A percentile compares a stretch with the other conserved stretches of the same genome.
Conservation (phyloP, 2,888 invertebrate species). For the Zygaena filipendulae region DNA sequence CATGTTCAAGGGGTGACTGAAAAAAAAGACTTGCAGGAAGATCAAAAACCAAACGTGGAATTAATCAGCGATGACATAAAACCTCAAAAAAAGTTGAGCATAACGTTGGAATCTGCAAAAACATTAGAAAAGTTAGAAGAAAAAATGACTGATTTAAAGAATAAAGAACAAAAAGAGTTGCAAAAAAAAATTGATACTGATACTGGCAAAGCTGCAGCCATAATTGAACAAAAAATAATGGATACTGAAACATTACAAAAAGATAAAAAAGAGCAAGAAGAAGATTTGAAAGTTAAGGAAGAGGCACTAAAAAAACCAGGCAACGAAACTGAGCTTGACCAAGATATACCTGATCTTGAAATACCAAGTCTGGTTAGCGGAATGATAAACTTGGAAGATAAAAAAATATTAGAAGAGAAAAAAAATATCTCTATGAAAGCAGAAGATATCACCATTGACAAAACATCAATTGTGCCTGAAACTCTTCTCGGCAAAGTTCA, state of each 20-base stretch:
- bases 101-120: slow-evolving; percentile 44
- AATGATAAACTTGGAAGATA: too few species aligned
- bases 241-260: slow-evolving; percentile 3
- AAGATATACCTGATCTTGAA: too few species aligned
- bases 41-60: slow-evolving; percentile 2
- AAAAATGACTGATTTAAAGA: slow-evolving; percentile 46
- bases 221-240: too few species aligned
- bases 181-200: slow-evolving; percentile 1
- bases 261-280: slow-evolving; percentile 16
- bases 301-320: too few species aligned
- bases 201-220: slow-evolving; percentile 1
- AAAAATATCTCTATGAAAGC: too few species aligned
- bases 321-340: too few species aligned
- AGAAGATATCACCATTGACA: slow-evolving; percentile 27
- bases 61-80: slow-evolving; percentile 5
- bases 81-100: slow-evolving; percentile 28
- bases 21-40: too few species aligned
- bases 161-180: slow-evolving; percentile 22
- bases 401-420: too few species aligned
- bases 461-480: slow-evolving; percentile 24
- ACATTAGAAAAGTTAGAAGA: slow-evolving; percentile 57
- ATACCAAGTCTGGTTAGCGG: too few species aligned
- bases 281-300: slow-evolving; percentile 15
- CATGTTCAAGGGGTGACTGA: too few species aligned
- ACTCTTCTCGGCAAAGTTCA: slow-evolving; percentile 29